A percentile compares a stretch with the other conserved stretches of the same genome.
phyloP scores from a whole-genome alignment of 2,888 invertebrate species.

The Caenorhabditis uteleia region DNA sequence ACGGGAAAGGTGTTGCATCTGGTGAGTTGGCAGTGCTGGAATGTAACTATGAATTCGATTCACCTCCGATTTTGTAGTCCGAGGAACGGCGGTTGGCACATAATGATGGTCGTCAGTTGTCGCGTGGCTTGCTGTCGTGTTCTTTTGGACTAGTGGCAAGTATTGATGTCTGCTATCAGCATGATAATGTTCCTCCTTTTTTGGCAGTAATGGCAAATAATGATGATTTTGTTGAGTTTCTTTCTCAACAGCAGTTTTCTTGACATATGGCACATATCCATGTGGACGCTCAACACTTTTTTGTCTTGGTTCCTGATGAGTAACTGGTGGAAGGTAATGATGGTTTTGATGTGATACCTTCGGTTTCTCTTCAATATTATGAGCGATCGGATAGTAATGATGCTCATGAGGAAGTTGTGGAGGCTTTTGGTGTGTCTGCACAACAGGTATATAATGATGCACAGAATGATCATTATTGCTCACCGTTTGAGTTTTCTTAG shows the following conservation, averaged over 20 bases:
- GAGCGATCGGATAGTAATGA: conserved; percentile 29
- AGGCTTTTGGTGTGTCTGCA: conserved; percentile 11
- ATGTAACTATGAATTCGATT: conserved; percentile 30
- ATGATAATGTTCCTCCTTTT: conserved; percentile 8
- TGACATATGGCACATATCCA: conserved; percentile 19
- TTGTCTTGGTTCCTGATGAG: conserved; percentile 1
- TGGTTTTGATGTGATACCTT: conserved; percentile 14
- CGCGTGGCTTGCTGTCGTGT: conserved; percentile 12
- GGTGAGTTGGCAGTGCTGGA: conserved; percentile 27
- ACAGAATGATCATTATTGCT: conserved; percentile 21
- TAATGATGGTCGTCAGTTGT: conserved; percentile 23
- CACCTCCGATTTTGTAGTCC: conserved; percentile 24
- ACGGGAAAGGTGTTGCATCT: conserved; percentile 14
- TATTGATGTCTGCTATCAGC: too few species aligned
- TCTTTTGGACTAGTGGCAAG: too few species aligned
- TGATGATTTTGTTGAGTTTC: conserved; percentile 15
- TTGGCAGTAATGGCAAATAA: conserved; percentile 12
- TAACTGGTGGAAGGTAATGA: conserved; percentile 16
- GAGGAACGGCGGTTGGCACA: conserved; percentile 20
- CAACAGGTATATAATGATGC: conserved; percentile 32
- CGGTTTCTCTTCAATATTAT: conserved; percentile 6
- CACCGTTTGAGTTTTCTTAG: conserved; percentile 18
- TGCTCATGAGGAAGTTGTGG: conserved; percentile 29
- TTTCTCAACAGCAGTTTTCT: conserved; percentile 7
- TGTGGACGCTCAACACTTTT: conserved; percentile 10